These are phyloP conservation scores for Rostratula benghalensis DNA, from an alignment of 2,113 vertebrate species.

Conservation along the genomic window DNA sequence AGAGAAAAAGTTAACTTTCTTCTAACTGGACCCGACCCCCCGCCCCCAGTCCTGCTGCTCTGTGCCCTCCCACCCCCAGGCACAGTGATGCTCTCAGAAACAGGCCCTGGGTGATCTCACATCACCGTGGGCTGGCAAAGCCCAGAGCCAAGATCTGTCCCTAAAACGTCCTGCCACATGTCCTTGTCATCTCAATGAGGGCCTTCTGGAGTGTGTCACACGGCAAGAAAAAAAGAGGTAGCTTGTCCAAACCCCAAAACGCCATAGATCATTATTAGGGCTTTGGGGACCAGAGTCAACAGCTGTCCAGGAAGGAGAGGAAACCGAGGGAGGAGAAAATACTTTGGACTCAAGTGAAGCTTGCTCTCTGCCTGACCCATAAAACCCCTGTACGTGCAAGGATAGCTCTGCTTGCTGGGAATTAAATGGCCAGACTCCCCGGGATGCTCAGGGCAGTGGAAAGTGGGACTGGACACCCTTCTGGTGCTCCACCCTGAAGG, in stretches of 20 bases:
- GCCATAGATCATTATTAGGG: background rate
- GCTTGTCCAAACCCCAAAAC: background rate
- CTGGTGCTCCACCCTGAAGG: background rate
- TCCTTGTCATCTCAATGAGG: background rate
- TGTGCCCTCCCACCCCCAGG: background rate
- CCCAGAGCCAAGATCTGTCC: background rate
- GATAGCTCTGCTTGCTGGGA: background rate
- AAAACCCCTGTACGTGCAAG: background rate
- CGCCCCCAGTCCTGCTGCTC: rapidly evolving
- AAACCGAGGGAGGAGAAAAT: constrained; percentile 38
- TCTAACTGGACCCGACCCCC: background rate
- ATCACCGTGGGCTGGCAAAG: background rate
- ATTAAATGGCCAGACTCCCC: background rate
- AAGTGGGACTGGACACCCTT: background rate
- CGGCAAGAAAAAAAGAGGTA: background rate
- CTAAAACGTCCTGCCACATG: background rate
- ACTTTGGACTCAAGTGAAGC: background rate
- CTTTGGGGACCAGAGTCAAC: constrained; percentile 26
- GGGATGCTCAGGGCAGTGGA: rapidly evolving
- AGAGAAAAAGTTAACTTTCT: background rate
- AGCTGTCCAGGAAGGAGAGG: constrained; percentile 49
- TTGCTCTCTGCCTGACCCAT: constrained; percentile 7
- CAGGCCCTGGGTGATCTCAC: no score
- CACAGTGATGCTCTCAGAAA: background rate
- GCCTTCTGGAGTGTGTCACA: background rate